Conservation (phyloP, 1,140 invertebrate genomes). For the Zaprionus capensis region DNA sequence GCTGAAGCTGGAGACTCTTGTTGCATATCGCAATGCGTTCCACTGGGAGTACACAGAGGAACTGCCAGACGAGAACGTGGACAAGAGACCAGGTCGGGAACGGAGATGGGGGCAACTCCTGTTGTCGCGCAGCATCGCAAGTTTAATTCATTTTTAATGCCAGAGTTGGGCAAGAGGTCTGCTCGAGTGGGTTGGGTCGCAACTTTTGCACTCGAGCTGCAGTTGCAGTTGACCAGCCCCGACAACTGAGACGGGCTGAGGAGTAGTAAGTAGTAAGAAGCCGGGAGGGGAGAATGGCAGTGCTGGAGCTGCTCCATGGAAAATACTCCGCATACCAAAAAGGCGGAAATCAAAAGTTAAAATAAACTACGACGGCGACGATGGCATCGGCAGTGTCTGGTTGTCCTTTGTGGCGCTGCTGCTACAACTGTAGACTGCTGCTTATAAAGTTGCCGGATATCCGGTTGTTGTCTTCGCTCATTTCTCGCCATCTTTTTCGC, state of each 20-base stretch:
- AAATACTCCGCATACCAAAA: conserved; percentile 44
- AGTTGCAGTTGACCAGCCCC: conserved; percentile 39
- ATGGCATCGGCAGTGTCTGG: conserved; percentile 30
- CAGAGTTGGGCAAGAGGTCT: conserved; percentile 31
- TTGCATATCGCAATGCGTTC: conserved; percentile 5
- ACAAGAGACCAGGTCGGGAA: neutral
- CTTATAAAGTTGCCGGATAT: conserved; percentile 82
- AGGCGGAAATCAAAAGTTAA: conserved; percentile 81
- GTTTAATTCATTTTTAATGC: conserved; percentile 78
- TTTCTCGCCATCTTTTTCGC: conserved; percentile 70
- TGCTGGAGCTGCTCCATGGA: neutral
- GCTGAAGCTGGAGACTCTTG: conserved; percentile 15
- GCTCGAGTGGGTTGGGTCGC: conserved; percentile 33
- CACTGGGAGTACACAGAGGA: conserved; percentile 4
- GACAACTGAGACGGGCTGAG: neutral
- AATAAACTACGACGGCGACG: conserved; percentile 73
- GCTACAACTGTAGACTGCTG: conserved; percentile 50
- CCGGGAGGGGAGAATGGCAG: neutral
- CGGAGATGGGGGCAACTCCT: neutral
- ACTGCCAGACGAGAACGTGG: conserved; percentile 1
- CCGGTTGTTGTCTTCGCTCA: conserved; percentile 82
- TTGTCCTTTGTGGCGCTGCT: conserved; percentile 62
- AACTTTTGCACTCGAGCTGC: conserved; percentile 65
- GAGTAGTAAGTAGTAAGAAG: neutral
- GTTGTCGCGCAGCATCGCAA: conserved; percentile 29